Evolutionary conservation across 2,797 vertebrate species (phyloP), one percentile per base, ranked within the genome.

Genomic region (Simalia tracyae): DNA sequence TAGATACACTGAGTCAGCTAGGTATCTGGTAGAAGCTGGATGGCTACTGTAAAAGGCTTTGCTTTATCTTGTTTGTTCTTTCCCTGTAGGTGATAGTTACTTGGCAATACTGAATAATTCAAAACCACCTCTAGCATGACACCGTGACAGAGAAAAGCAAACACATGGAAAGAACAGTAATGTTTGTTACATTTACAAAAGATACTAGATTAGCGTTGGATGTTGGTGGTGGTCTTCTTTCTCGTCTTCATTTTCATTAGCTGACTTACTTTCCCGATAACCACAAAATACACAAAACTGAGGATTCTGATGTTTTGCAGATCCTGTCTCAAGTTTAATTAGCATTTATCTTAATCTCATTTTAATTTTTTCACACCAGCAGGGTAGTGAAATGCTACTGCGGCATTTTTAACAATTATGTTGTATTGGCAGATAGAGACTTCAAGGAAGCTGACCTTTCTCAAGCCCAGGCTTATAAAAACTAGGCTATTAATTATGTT

Each of bases 381-480:
- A 95, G 63, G 28, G 2, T 94, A 95, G 94, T 96, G 88, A 92
- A 97, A 97, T 92, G 93, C 95, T 96, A 91, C 95, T 89, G 95
- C 93, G 92, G 93, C 84, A 4, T 92, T 95, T 60, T 11, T 94
- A 96, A 92, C 92, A 68, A 10, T 92, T 95, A 92, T 68, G 93
- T 95, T 96, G 92, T 94, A 95, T 96, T 95, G 94, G 95, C 93
- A 94, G 94, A 87, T 15, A 92, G 94, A 95, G 94, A 90, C 94
- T 96, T 97, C 81, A 87, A 96, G 94, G 95, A 95, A 94, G 91
- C 90, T 95, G 95, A 96, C 96, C 95, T 96, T 97, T 95, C 94
- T 94, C 93, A 96, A 93, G 91, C 95, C 84, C 76, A 95, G 85
- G 76, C 90, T 88, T 95, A 92, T 91, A 94, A 66, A 91, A 54